phyloP scores from a whole-genome alignment of 2,113 vertebrate genomes.

The Crocuta crocuta region DNA sequence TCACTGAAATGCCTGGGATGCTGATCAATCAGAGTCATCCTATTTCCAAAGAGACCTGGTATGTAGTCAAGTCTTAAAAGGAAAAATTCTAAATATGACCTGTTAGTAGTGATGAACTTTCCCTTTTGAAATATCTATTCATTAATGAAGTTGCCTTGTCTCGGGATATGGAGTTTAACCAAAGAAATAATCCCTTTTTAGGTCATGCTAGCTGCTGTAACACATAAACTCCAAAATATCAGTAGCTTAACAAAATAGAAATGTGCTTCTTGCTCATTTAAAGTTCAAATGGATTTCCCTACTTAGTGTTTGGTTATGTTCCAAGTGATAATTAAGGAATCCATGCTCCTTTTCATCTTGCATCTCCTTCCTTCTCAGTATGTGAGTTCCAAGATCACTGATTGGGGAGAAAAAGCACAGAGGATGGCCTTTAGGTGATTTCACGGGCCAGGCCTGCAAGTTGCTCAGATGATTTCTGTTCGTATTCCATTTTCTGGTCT shows the following conservation, averaged over 20 bases:
- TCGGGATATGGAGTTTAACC: not conserved
- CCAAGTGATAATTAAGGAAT: not conserved
- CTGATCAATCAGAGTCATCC: slow-evolving; percentile 40
- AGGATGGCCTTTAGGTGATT: not conserved
- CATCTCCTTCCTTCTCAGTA: not conserved
- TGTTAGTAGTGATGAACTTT: not conserved
- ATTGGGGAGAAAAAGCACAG: not conserved
- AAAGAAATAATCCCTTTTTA: not conserved
- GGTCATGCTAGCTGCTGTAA: not conserved
- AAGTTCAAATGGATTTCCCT: not conserved
- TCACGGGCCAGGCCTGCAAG: not conserved
- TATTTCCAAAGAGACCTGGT: slow-evolving; percentile 33
- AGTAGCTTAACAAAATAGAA: slow-evolving; percentile 22
- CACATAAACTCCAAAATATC: slow-evolving; percentile 33
- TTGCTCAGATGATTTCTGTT: not conserved
- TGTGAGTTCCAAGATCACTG: not conserved
- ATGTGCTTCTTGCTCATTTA: not conserved
- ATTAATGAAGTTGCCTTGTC: not conserved
- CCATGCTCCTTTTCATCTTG: not conserved
- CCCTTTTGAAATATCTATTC: slow-evolving; percentile 5
- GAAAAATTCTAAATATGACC: slow-evolving; percentile 41
- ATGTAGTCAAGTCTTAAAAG: slow-evolving; percentile 47
- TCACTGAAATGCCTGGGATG: slow-evolving; percentile 53
- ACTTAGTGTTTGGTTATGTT: not conserved
- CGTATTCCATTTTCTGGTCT: not conserved